Conservation (phyloP, 2,797 vertebrate genomes). For the Borostomias antarcticus region DNA sequence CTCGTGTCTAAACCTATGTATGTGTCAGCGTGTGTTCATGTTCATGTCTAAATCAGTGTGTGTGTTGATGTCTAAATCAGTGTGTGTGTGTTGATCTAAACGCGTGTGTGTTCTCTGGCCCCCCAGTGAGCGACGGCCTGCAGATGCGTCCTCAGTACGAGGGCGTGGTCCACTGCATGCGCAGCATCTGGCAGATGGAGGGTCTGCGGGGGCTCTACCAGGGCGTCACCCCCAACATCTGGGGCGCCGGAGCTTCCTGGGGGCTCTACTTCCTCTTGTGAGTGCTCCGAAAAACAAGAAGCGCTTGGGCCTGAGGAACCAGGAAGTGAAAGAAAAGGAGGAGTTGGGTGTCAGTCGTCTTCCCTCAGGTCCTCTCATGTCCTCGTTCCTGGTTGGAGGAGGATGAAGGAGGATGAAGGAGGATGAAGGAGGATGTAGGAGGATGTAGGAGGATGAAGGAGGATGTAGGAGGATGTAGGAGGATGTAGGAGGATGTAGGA, state of each 20-base stretch:
- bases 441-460: too few species aligned
- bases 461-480: too few species aligned
- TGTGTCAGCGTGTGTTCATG: neutral
- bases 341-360: too few species aligned
- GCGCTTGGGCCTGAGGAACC: neutral
- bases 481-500: too few species aligned
- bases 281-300: neutral
- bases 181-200: conserved; percentile 82
- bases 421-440: too few species aligned
- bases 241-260: conserved; percentile 87
- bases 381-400: too few species aligned
- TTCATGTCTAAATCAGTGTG: neutral
- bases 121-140: conserved; percentile 81
- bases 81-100: neutral
- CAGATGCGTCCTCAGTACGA: conserved; percentile 83
- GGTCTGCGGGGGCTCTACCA: conserved; percentile 84
- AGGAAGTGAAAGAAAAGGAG: neutral
- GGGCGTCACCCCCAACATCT: conserved; percentile 85
- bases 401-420: too few species aligned
- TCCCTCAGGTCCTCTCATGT: neutral
- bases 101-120: neutral
- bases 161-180: conserved; percentile 83
- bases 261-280: conserved; percentile 88
- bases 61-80: neutral
- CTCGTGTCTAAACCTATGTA: neutral